These are phyloP conservation scores for Dolichopus griseipennis DNA, from an alignment of 2,888 invertebrate genomes.

Conservation along the genomic window DNA sequence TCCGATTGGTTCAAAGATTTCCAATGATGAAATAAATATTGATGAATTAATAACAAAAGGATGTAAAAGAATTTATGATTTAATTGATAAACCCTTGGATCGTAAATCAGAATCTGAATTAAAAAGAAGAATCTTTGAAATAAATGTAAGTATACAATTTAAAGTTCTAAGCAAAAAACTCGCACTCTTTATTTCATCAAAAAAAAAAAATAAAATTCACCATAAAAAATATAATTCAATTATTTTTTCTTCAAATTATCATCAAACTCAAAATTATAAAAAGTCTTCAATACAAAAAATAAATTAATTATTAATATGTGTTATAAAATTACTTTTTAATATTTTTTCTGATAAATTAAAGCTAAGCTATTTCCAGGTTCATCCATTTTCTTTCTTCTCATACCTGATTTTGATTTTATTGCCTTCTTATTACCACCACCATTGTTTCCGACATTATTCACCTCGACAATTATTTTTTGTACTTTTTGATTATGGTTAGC, in stretches of 20 bases:
- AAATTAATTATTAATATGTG: no score
- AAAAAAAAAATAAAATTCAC: no score
- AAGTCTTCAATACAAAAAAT: no score
- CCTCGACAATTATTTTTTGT: background rate
- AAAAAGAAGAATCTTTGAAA: conserved; percentile 37
- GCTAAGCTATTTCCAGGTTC: background rate
- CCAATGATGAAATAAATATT: conserved; percentile 32
- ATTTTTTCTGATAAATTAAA: background rate
- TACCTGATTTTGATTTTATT: background rate
- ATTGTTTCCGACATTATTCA: background rate
- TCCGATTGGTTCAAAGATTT: conserved; percentile 24
- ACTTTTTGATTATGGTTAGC: background rate
- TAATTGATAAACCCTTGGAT: conserved; percentile 39
- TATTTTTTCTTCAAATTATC: no score
- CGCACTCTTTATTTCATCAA: no score
- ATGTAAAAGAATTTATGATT: conserved; percentile 38
- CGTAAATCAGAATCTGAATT: conserved; percentile 34
- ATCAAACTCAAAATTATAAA: no score
- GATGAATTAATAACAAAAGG: conserved; percentile 40
- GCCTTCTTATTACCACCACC: background rate
- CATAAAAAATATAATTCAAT: no score
- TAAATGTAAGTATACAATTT: conserved; percentile 35
- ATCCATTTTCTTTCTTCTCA: background rate
- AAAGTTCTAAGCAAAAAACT: background rate
- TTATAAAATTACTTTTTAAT: no score